Evolutionary conservation across 1,140 invertebrate species (phyloP), one percentile per base, ranked within the genome.

Genomic region (Rhizoglyphus robini): DNA sequence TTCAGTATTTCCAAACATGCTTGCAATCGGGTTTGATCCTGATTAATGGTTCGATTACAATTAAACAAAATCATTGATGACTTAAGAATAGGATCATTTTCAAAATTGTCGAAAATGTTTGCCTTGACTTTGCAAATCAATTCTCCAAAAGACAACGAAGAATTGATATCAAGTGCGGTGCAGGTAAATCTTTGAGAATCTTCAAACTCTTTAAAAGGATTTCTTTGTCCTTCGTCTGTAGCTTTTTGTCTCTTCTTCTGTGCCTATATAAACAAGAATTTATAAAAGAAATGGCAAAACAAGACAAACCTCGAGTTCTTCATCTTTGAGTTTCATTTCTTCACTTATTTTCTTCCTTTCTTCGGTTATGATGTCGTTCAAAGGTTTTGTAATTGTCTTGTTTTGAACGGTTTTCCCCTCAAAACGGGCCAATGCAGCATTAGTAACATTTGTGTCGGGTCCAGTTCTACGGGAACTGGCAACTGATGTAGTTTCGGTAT

Each of bases 151-250:
- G 11, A n/a, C 18, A 49, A 4, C 51, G 63, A 54, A 15, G 32
- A 27, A 2, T 57, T 57, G 8, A 64, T 2, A 15, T 38, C 63
- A 8, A 64, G 20, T 3, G 15, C 13, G 2, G 18, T 20, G 51
- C 63, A 64, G 31, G 30, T 51, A 25, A 64, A 64, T 2, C 38
- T 25, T 57, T 64, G 63, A 29, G 38, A 18, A 4, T 47, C 41
- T 31, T 64, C 63, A 64, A 64, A 49, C 29, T 49, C 41, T 64
- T 64, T 49, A 27, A 48, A 64, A 20, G 27, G 41, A 34, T 64
- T 64, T 18, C 11, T 30, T 31, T 29, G 30, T 58, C 13, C 11
- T 13, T 58, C 32, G 13, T 64, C 63, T 25, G 29, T 27, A 23
- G 48, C n/a, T 34, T 27, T 32, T 23, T 5, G 1, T n/a, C 23